phyloP scores from a whole-genome alignment of 2,113 vertebrate species.

The Colius striatus region DNA sequence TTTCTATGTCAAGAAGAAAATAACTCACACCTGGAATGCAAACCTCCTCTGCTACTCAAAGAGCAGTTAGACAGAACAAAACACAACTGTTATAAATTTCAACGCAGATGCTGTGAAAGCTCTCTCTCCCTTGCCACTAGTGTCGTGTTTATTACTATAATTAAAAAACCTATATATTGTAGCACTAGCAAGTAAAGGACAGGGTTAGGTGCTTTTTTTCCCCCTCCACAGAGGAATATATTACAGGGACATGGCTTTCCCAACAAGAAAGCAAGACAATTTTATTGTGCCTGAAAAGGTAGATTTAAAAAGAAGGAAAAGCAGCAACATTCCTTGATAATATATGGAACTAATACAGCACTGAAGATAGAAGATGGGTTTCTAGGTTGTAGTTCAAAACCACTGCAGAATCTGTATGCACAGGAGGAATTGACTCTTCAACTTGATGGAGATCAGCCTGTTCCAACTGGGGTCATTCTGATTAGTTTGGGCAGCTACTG shows the following conservation, averaged over 20 bases:
- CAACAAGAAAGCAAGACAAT: not conserved
- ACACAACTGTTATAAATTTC: constrained; percentile 18
- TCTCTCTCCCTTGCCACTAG: not conserved
- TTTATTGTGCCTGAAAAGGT: not conserved
- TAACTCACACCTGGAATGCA: constrained; percentile 25
- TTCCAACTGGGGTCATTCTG: constrained; percentile 51
- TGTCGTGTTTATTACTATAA: not conserved
- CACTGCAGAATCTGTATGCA: not conserved
- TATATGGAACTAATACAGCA: not conserved
- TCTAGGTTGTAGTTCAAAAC: constrained; percentile 30
- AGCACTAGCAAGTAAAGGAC: not conserved
- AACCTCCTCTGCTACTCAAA: not conserved
- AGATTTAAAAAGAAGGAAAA: not conserved
- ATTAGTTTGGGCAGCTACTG: constrained; percentile 46
- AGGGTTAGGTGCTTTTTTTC: not conserved
- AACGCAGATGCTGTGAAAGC: not conserved
- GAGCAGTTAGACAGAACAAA: constrained; percentile 13
- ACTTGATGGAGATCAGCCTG: constrained; percentile 30
- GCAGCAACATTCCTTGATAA: not conserved
- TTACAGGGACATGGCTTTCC: not conserved
- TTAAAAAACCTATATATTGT: not conserved
- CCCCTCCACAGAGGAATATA: not conserved
- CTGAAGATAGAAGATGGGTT: not conserved
- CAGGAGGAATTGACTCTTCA: not conserved
- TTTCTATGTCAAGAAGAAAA: constrained; percentile 37